Evolutionary conservation across 2,113 vertebrate genomes (phyloP).

Genomic region (Phodopus roborovskii): DNA sequence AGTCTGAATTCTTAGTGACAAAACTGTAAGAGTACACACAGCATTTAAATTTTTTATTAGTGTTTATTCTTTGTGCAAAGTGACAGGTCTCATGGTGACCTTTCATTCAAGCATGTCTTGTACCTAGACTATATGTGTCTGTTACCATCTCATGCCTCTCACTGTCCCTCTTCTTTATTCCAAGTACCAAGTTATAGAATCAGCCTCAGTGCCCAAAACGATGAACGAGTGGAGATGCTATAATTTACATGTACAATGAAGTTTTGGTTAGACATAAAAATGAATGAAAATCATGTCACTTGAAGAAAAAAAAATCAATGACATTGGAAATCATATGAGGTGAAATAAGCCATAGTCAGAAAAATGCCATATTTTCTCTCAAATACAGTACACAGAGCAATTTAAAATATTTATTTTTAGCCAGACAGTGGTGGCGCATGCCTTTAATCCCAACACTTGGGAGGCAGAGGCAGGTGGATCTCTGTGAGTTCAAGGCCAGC

Average conservation of each 20-base stretch:
- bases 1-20: constrained; percentile 24
- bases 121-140: neutral
- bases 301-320: neutral
- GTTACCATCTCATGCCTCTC: neutral
- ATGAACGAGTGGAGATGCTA: neutral
- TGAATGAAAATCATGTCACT: neutral
- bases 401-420: neutral
- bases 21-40: neutral
- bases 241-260: neutral
- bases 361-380: neutral
- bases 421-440: too few species aligned
- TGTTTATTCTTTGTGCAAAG: neutral
- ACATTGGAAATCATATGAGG: neutral
- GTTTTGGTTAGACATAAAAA: neutral
- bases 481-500: too few species aligned
- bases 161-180: neutral
- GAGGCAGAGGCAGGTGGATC: too few species aligned
- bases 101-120: neutral
- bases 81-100: neutral
- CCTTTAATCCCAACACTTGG: too few species aligned
- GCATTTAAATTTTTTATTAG: neutral
- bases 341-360: neutral
- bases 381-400: neutral
- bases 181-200: neutral
- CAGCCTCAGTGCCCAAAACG: neutral